Evolutionary conservation across 2,797 vertebrate genomes (phyloP), one percentile per base, ranked within the genome.

Genomic region (Amblyopsis hoosieri): DNA sequence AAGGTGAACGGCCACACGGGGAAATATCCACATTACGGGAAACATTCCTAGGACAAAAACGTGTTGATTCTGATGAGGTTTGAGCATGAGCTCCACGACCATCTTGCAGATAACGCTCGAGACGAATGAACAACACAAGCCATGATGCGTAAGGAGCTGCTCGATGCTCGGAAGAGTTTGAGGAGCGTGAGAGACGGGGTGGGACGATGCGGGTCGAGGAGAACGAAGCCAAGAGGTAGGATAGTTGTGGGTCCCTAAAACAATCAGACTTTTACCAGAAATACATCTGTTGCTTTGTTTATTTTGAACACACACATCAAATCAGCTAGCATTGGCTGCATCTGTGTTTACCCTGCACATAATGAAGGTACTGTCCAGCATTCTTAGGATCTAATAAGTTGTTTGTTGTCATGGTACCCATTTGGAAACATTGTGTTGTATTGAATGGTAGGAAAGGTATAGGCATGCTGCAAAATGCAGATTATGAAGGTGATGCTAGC

Each of bases 221-320:
- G 72, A 47, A 88, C 80, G 75, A 88, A 87, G 55, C 74, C 59
- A 51, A 81, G 74, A 87, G 86, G 90, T 92, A 78, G 89, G 90
- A 64, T 81, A 69, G 72, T 71, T 62, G 61, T 61, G 15, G 15
- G 3, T 31, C 60, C 50, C 31, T 45, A 14, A 12, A 45, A 11
- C 13, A 31, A 15, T 37, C n/a, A 59, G 14, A 46, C 12, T 12
- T 14, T 29, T 12, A 57, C 19, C 54, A 57, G 6, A 19, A 12
- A 50, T 4, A 50, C 46, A 50, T 23, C 46, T 47, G 46, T 12
- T 47, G 11, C 4, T n/a, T 47, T 23, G 19, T 23, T 23, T 23
- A 23, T 23, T 23, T 23, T 23, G 46, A 12, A 47, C 46, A 3
- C 46, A 7, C 8, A 47, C 10, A 47, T 47, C 5, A 37, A 37